Base-by-base conservation (phyloP, 2,797 vertebrate genomes). In the Euthynnus affinis region DNA sequence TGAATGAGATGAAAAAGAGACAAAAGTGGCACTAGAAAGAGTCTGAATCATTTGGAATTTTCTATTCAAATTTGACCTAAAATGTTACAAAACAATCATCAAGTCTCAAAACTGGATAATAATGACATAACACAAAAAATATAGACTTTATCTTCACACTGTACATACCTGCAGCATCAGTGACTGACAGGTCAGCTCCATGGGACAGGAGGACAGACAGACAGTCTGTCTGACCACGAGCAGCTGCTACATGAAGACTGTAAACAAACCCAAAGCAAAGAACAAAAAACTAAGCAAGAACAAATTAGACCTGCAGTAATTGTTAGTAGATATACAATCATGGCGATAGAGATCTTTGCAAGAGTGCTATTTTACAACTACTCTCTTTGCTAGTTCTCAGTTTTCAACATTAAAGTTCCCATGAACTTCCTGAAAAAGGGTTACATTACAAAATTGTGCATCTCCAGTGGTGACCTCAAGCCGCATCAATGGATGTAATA, bases 211-310 rank as follows among this genome's bases (percentile, higher is more conserved):
- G 97, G 71, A 95, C 93, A 69, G 95, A 94, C 13, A 99, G 96
- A 75, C 98, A 99, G 51, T 99, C 98, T 4, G 88, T 89, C 17
- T 97, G 96, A 48, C 98, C 98, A 40, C 96, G 97, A 0, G 92
- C 91, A 48, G 97, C 97, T 60, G 98, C 98, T 74, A 97, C 94
- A 82, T 99, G 98, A 82, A 99, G 97, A 66, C 98, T 99, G 48
- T 6, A 61, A 13, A 60, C 74, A 68, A 80, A 56, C 34, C 22
- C 49, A 64, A 67, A 49, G 22, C 57, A 71, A 40, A 62, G 22
- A 72, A 37, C 66, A 37, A 42, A 22, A 81, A 44, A 58, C 10
- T 65, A 5, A 49, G 44, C 9, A 4, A 34, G 10, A 79, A 46
- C 12, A 67, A 62, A 62, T 76, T 9, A 66, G 23, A 68, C 71